Base-by-base conservation (phyloP, 1,140 invertebrate genomes). In the Myzus persicae region DNA sequence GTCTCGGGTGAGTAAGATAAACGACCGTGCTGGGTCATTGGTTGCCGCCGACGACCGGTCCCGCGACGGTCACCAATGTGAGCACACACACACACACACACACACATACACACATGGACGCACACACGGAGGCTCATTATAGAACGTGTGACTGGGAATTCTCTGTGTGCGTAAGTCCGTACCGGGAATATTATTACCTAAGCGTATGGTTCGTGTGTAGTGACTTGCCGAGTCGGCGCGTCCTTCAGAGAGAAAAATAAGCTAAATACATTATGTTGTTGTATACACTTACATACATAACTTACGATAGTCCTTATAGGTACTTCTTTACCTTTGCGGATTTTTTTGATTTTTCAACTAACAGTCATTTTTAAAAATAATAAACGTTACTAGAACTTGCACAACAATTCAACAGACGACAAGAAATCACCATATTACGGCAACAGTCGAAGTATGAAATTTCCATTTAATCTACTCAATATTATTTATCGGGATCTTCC, bases 1-100 rank as follows among this genome's bases (percentile, higher is more conserved):
- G 90, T 91, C 31, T 76, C 31, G 42, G 31, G 31, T 76, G 90
- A 91, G 46, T n/a, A 91, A 91, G 90, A 91, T 76, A 76, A 76
- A 91, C 90, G 90, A 91, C 59, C 90, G 67, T 81, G 42, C 40
- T 8, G 22, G 54, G 90, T 76, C 54, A 76, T 76, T n/a, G 90
- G 38, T 67, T 59, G 18, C 89, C 88, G 48, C 48, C 84, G 84
- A 54, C 88, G 88, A 89, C 46, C 46, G 88, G 88, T 54, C 87
- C 87, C 87, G 46, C 36, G 87, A 89, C 8, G 87, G n/a, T 51
- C 31, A n/a, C 42, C 40, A 59, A 44, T 44, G 22, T 46, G 67
- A 44, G 42, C 9, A 18, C 40, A 40, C 24, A 38, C 76, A 22
- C 76, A 7, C 76, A 82, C 76, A 82, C 36, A 82, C 76, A 82